Evolutionary conservation across 2,888 invertebrate species (phyloP).

Genomic region (Drosophila robusta): DNA sequence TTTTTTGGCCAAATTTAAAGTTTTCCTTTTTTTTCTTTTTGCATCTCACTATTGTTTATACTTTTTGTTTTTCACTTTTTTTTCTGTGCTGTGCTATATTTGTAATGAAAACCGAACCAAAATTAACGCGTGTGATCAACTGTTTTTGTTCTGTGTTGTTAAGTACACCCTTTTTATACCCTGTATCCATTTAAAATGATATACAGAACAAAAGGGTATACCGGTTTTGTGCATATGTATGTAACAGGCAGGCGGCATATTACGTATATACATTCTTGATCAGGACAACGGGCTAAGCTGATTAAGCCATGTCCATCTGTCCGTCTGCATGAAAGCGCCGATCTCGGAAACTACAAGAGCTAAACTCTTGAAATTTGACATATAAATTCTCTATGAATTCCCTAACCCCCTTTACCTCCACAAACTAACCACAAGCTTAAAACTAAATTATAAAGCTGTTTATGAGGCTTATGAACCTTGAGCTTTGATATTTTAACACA

Average conservation of each 20-base stretch:
- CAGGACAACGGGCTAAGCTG: no score
- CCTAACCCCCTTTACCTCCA: no score
- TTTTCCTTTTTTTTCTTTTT: constrained; percentile 9
- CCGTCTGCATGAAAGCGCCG: not conserved
- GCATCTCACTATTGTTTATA: constrained; percentile 4
- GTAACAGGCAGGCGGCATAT: not conserved
- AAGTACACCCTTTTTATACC: constrained; percentile 4
- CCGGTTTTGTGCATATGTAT: not conserved
- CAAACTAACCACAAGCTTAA: no score
- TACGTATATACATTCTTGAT: no score
- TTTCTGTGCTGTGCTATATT: constrained; percentile 41
- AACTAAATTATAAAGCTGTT: no score
- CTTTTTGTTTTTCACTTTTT: constrained; percentile 20
- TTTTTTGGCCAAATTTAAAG: constrained; percentile 1
- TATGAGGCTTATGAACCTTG: no score
- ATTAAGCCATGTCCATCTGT: not conserved
- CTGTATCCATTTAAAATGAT: not conserved
- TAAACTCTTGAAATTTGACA: no score
- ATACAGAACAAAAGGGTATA: not conserved
- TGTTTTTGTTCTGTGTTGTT: constrained; percentile 26
- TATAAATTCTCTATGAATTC: no score
- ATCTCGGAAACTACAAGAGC: no score
- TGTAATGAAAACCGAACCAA: constrained; percentile 5
- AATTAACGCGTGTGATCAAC: constrained; percentile 54
- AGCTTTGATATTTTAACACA: no score